These are phyloP conservation scores for Allophyes oxyacanthae DNA, from an alignment of 2,888 invertebrate genomes.

Conservation along the genomic window DNA sequence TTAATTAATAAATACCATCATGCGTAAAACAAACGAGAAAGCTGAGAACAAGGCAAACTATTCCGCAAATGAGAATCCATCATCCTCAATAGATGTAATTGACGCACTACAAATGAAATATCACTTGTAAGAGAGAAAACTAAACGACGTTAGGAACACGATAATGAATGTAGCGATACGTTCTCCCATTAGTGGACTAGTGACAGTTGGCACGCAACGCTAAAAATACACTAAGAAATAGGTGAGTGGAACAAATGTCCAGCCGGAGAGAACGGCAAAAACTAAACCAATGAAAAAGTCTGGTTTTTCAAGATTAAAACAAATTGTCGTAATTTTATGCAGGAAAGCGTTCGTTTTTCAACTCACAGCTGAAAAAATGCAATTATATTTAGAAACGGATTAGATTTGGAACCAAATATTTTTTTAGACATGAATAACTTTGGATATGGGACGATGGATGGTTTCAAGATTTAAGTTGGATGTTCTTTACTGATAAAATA, in stretches of 20 bases:
- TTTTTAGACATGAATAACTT: slow-evolving; percentile 20
- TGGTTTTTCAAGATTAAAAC: slow-evolving; percentile 29
- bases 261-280: slow-evolving; percentile 44
- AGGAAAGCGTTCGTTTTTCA: slow-evolving; percentile 26
- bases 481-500: too few relatives aligned
- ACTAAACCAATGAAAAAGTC: slow-evolving; percentile 24
- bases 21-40: slow-evolving; percentile 50
- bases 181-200: slow-evolving; percentile 53
- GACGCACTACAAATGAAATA: slow-evolving; percentile 58
- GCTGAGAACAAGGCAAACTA: slow-evolving; percentile 51
- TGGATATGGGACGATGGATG: neutral
- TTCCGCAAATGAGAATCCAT: slow-evolving; percentile 57
- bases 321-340: slow-evolving; percentile 36
- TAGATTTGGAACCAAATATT: slow-evolving; percentile 29
- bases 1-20: slow-evolving; percentile 20
- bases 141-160: slow-evolving; percentile 53
- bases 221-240: slow-evolving; percentile 66
- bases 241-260: slow-evolving; percentile 66
- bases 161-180: slow-evolving; percentile 65
- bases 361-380: slow-evolving; percentile 18
- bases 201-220: slow-evolving; percentile 66
- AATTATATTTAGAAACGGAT: slow-evolving; percentile 42
- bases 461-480: neutral
- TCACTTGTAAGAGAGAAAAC: slow-evolving; percentile 62
- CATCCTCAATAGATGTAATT: slow-evolving; percentile 58